phyloP scores from a whole-genome alignment of 2,888 invertebrate genomes.

The Drosophila neotestacea region DNA sequence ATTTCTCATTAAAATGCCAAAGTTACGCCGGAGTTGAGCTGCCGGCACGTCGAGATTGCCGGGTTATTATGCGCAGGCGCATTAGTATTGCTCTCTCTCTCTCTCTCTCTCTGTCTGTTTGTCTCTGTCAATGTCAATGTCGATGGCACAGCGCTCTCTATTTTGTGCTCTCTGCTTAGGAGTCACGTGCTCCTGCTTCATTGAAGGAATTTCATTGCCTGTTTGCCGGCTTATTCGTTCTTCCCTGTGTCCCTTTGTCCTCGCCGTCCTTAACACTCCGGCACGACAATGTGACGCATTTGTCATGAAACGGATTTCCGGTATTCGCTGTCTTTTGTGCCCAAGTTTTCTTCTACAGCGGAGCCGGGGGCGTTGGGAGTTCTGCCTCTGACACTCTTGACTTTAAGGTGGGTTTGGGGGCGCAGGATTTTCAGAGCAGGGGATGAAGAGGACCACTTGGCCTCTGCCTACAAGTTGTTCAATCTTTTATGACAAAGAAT shows the following conservation, averaged over 20 bases:
- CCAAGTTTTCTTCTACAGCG: constrained; percentile 11
- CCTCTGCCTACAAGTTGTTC: constrained; percentile 64
- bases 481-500: constrained; percentile 72
- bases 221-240: constrained; percentile 66
- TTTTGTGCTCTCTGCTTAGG: constrained; percentile 25
- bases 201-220: constrained; percentile 77
- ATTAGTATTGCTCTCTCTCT: neutral
- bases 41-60: constrained; percentile 57
- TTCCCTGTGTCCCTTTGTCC: neutral
- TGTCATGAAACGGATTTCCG: constrained; percentile 82
- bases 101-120: constrained; percentile 15
- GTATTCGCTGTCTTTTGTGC: constrained; percentile 70
- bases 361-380: constrained; percentile 5
- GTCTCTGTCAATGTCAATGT: constrained; percentile 56
- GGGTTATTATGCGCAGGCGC: constrained; percentile 44
- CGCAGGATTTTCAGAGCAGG: neutral
- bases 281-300: constrained; percentile 75
- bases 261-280: constrained; percentile 60
- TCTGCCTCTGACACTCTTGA: constrained; percentile 62
- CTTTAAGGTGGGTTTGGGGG: constrained; percentile 40
- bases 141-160: constrained; percentile 55
- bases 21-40: constrained; percentile 58
- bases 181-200: constrained; percentile 75
- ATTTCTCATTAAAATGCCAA: constrained; percentile 80
- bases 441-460: constrained; percentile 21